These are phyloP conservation scores for Amiota minor DNA, from an alignment of 2,888 invertebrate genomes.

Conservation along the genomic window DNA sequence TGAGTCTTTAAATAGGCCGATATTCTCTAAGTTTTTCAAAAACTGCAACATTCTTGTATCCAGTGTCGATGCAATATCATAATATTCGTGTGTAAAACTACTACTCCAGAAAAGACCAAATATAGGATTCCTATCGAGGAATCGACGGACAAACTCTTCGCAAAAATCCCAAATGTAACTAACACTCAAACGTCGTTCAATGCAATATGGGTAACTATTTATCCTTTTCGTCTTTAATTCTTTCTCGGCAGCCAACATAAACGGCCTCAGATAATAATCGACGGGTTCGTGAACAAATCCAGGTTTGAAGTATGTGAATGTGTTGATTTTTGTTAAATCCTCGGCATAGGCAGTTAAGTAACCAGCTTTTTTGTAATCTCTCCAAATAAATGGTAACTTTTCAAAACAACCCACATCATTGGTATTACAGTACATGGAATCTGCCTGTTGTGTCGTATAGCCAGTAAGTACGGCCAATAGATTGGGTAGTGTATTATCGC, in stretches of 20 bases:
- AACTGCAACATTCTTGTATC: constrained; percentile 77
- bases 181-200: constrained; percentile 76
- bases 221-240: constrained; percentile 46
- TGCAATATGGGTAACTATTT: constrained; percentile 72
- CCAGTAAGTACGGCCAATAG: constrained; percentile 85
- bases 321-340: constrained; percentile 77
- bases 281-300: constrained; percentile 82
- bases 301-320: constrained; percentile 77
- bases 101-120: constrained; percentile 83
- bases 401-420: constrained; percentile 76
- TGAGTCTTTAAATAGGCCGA: constrained; percentile 77
- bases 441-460: constrained; percentile 73
- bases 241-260: constrained; percentile 79
- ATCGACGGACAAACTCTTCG: constrained; percentile 77
- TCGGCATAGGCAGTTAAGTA: constrained; percentile 85
- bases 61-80: constrained; percentile 78
- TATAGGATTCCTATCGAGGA: constrained; percentile 75
- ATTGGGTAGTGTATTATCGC: constrained; percentile 90
- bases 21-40: constrained; percentile 75
- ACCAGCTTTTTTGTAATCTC: constrained; percentile 78
- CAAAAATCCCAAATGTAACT: constrained; percentile 79
- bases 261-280: constrained; percentile 84
- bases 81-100: constrained; percentile 75
- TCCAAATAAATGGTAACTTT: constrained; percentile 83
- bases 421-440: constrained; percentile 72